Conservation (phyloP, 2,888 invertebrate species). For the Palloptera scutellata region DNA sequence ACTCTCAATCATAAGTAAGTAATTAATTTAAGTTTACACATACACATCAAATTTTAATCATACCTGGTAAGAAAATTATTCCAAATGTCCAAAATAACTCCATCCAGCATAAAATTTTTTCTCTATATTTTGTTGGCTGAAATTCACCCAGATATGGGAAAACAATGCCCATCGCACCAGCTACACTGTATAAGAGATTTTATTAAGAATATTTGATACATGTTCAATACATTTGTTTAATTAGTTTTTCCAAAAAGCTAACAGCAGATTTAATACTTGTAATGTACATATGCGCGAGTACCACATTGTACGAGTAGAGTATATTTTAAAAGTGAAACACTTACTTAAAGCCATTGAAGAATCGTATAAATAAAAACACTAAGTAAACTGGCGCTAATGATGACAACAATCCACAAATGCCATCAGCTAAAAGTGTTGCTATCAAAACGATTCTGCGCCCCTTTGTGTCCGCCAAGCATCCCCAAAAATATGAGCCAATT, state of each 20-base stretch:
- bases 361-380: constrained; percentile 76
- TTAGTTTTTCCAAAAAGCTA: too few relatives aligned
- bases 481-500: constrained; percentile 85
- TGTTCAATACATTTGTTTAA: neutral
- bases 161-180: constrained; percentile 83
- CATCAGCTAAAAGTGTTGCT: constrained; percentile 77
- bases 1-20: neutral
- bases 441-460: constrained; percentile 80
- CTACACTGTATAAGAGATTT: constrained; percentile 68
- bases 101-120: constrained; percentile 85
- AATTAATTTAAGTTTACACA: neutral
- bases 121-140: constrained; percentile 80
- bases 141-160: constrained; percentile 85
- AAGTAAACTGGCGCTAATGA: constrained; percentile 78
- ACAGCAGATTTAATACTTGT: too few relatives aligned
- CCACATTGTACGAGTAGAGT: neutral
- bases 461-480: constrained; percentile 82
- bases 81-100: constrained; percentile 86
- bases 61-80: constrained; percentile 77
- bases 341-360: constrained; percentile 83
- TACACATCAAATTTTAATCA: neutral
- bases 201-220: neutral
- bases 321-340: constrained; percentile 49
- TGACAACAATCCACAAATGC: constrained; percentile 75
- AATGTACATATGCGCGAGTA: too few relatives aligned